Conservation (phyloP, 2,888 invertebrate genomes). For the Tinea semifulvella region DNA sequence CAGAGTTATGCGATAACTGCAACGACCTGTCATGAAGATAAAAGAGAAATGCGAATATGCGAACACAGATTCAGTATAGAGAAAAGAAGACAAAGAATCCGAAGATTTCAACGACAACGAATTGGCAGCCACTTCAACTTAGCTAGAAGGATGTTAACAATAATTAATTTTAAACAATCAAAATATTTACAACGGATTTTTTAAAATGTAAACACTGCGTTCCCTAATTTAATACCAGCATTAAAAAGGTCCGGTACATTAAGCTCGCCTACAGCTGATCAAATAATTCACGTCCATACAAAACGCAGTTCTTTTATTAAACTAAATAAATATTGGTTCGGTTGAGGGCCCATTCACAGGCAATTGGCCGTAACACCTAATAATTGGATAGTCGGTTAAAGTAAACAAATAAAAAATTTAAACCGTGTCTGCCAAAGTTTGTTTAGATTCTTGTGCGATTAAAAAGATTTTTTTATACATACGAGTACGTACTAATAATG, state of each 20-base stretch:
- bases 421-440: constrained; percentile 2
- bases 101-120: too few relatives aligned
- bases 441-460: neutral
- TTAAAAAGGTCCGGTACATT: neutral
- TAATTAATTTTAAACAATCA: neutral
- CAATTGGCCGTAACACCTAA: constrained; percentile 11
- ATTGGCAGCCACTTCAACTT: too few relatives aligned
- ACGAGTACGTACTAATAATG: too few relatives aligned
- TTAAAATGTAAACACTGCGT: neutral
- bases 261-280: neutral
- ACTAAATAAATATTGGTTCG: constrained; percentile 38
- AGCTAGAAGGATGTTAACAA: neutral
- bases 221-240: neutral
- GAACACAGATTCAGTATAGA: too few relatives aligned
- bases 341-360: constrained; percentile 12
- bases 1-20: too few relatives aligned
- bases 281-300: constrained; percentile 7
- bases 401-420: constrained; percentile 5
- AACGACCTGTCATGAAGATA: too few relatives aligned
- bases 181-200: neutral
- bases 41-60: too few relatives aligned
- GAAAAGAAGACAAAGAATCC: too few relatives aligned
- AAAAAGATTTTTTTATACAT: too few relatives aligned
- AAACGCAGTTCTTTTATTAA: constrained; percentile 32
- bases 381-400: constrained; percentile 7